Conservation (phyloP, 2,888 invertebrate species). For the Leucophenga maculata region DNA sequence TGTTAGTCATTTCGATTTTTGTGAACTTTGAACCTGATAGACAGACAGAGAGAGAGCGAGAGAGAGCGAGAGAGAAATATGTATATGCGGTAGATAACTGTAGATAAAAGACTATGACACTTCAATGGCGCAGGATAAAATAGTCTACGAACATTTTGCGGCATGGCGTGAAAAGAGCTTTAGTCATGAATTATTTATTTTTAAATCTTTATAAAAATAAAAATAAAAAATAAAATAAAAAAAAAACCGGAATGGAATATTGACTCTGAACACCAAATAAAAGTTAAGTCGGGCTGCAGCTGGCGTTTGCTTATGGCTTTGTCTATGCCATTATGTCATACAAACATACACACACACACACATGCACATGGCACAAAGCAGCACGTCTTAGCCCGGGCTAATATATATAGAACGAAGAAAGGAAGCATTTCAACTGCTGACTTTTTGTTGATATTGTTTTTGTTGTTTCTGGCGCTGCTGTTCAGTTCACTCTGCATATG, state of each 20-base stretch:
- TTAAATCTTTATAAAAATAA: conserved; percentile 9
- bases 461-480: neutral
- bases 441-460: neutral
- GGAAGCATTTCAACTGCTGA: neutral
- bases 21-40: neutral
- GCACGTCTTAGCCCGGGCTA: conserved; percentile 3
- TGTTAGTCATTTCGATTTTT: conserved; percentile 9
- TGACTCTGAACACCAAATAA: conserved; percentile 9
- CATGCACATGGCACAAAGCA: neutral
- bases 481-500: conserved; percentile 16
- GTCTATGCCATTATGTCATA: conserved; percentile 8
- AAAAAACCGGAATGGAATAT: neutral
- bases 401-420: neutral
- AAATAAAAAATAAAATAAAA: neutral
- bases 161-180: conserved; percentile 2
- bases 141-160: neutral
- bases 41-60: too few species aligned
- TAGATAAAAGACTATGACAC: too few species aligned
- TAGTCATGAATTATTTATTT: conserved; percentile 27
- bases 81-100: too few species aligned
- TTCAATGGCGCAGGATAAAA: neutral
- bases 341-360: neutral
- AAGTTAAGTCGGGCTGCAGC: conserved; percentile 6
- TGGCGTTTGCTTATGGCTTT: conserved; percentile 1
- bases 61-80: too few species aligned